Percentiles rank a stretch among this genome's conserved stretches.
These are phyloP conservation scores for Graphium colonna DNA, from an alignment of 2,888 invertebrate species.

Conservation along the genomic window DNA sequence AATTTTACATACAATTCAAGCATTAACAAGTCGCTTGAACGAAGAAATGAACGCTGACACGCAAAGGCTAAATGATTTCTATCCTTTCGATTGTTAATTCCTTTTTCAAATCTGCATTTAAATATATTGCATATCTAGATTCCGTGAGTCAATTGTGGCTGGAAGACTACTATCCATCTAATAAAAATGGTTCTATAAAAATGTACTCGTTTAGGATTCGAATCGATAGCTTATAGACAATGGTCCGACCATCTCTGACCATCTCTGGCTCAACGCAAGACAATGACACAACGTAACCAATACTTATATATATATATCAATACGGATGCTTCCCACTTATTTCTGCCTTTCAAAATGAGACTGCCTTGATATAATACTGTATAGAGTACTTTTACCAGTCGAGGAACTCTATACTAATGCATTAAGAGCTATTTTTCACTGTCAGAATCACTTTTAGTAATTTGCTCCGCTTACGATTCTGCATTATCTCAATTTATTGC, in stretches of 20 bases:
- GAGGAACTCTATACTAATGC: background rate
- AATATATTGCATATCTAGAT: too few relatives aligned
- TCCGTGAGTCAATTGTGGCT: too few relatives aligned
- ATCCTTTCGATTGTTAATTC: too few relatives aligned
- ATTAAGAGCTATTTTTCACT: background rate
- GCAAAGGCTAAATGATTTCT: too few relatives aligned
- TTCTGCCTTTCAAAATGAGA: conserved; percentile 18
- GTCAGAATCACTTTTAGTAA: background rate
- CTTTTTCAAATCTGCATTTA: too few relatives aligned
- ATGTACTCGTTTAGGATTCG: too few relatives aligned
- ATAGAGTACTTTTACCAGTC: conserved; percentile 3
- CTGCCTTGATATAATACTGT: conserved; percentile 9
- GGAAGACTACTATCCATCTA: too few relatives aligned
- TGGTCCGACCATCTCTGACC: background rate
- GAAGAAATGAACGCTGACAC: too few relatives aligned
- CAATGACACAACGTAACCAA: background rate
- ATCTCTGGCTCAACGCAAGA: background rate
- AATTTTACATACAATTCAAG: too few relatives aligned
- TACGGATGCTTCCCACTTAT: conserved; percentile 12
- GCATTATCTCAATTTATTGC: conserved; percentile 15
- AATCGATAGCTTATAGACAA: too few relatives aligned
- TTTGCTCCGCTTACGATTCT: conserved; percentile 6
- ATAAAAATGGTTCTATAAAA: too few relatives aligned
- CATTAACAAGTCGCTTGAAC: too few relatives aligned
- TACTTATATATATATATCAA: conserved; percentile 2